Evolutionary conservation across 2,888 invertebrate genomes (phyloP).

Genomic region (Drosophila nigricruria): DNA sequence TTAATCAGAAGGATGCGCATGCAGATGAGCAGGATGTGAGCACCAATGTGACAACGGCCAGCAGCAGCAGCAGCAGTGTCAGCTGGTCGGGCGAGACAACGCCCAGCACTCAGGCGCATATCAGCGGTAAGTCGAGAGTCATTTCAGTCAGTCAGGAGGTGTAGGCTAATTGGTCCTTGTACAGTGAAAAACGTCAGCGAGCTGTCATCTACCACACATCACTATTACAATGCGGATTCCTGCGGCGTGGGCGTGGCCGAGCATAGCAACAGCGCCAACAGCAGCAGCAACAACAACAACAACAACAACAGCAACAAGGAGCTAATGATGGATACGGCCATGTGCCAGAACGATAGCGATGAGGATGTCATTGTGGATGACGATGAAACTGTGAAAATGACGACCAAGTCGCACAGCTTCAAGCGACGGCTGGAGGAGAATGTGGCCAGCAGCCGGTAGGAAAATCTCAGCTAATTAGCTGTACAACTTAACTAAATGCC

Average conservation of each 20-base stretch:
- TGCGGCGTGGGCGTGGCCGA: conserved; percentile 76
- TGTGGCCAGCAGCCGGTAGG: conserved; percentile 81
- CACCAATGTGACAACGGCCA: conserved; percentile 74
- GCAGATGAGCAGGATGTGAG: conserved; percentile 82
- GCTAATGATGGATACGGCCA: conserved; percentile 77
- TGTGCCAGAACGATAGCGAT: conserved; percentile 85
- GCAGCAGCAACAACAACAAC: conserved; percentile 48
- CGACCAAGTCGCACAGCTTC: conserved; percentile 63
- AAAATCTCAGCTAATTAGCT: neutral
- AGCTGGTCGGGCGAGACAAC: conserved; percentile 65
- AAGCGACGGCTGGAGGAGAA: conserved; percentile 83
- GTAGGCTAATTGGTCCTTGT: conserved; percentile 15
- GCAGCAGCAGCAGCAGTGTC: conserved; percentile 63
- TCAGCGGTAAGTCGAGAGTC: conserved; percentile 72
- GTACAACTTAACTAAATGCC: neutral
- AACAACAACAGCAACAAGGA: conserved; percentile 72
- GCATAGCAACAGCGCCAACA: conserved; percentile 43
- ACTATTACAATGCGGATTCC: conserved; percentile 85
- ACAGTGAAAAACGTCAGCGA: conserved; percentile 84
- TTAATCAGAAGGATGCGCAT: conserved; percentile 81
- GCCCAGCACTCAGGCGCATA: conserved; percentile 76
- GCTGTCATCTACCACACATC: conserved; percentile 85
- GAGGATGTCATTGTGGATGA: conserved; percentile 85
- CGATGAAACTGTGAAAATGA: conserved; percentile 83
- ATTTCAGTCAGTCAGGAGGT: neutral